phyloP scores from a whole-genome alignment of 2,113 vertebrate species.

The Balaenoptera acutorostrata region DNA sequence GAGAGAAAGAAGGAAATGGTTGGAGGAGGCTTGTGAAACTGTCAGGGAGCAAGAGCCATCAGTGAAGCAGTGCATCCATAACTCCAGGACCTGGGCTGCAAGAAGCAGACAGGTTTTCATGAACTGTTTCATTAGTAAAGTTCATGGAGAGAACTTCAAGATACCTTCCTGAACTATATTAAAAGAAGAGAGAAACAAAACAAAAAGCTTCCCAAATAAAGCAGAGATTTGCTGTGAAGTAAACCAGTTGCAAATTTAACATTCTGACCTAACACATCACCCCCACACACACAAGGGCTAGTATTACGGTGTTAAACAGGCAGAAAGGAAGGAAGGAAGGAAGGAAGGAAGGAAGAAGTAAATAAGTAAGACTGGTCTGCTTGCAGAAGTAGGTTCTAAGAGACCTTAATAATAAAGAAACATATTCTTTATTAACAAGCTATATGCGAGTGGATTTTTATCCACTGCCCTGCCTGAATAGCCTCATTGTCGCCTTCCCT shows the following conservation, averaged over 20 bases:
- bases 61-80: fast-evolving
- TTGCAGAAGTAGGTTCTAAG: neutral
- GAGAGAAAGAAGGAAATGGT: neutral
- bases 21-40: neutral
- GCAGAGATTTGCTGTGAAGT: neutral
- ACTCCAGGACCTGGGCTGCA: neutral
- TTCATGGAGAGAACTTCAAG: neutral
- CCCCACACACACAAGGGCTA: fast-evolving
- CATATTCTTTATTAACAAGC: neutral
- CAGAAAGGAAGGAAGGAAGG: neutral
- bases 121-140: neutral
- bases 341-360: neutral
- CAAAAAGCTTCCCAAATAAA: neutral
- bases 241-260: neutral
- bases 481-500: neutral
- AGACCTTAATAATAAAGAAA: neutral
- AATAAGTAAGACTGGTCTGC: neutral
- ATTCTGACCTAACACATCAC: neutral
- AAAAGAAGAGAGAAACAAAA: neutral
- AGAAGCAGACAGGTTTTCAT: neutral
- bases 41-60: neutral
- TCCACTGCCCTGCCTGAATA: conserved; percentile 16
- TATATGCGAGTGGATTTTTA: neutral
- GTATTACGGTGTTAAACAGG: neutral
- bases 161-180: neutral